phyloP scores from a whole-genome alignment of 1,140 invertebrate genomes.

The Ylistrum balloti region DNA sequence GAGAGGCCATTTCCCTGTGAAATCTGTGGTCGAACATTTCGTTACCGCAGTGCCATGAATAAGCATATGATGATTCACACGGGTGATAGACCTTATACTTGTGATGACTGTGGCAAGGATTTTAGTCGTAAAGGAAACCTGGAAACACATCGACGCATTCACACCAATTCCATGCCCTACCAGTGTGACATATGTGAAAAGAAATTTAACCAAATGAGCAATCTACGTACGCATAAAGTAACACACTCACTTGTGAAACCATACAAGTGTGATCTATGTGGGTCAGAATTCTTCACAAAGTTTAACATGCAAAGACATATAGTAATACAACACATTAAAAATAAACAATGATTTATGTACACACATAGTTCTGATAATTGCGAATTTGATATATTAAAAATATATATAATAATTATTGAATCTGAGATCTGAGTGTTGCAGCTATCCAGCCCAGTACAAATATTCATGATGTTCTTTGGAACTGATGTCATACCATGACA shows the following conservation, averaged over 20 bases:
- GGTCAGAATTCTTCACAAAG: background rate
- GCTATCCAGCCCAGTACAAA: too few species aligned
- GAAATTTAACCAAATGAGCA: background rate
- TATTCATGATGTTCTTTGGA: too few species aligned
- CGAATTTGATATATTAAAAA: too few species aligned
- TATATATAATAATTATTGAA: too few species aligned
- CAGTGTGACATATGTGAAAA: background rate
- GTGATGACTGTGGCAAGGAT: constrained; percentile 51
- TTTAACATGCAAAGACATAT: constrained; percentile 29
- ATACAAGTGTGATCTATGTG: constrained; percentile 11
- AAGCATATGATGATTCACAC: constrained; percentile 54
- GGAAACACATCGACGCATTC: background rate
- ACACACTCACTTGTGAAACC: background rate
- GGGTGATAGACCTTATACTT: constrained; percentile 45
- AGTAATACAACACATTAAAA: background rate
- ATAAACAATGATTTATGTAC: background rate
- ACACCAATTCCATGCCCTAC: background rate
- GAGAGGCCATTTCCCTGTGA: constrained; percentile 50
- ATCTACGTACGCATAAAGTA: background rate
- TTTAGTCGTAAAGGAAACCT: constrained; percentile 19
- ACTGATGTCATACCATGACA: too few species aligned
- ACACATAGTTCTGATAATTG: too few species aligned
- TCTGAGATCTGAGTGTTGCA: too few species aligned
- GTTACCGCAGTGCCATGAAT: constrained; percentile 41
- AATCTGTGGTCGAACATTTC: constrained; percentile 51